Evolutionary conservation across 2,797 vertebrate genomes (phyloP), one percentile per base, ranked within the genome.

Genomic region (Pseudochaenichthys georgianus): DNA sequence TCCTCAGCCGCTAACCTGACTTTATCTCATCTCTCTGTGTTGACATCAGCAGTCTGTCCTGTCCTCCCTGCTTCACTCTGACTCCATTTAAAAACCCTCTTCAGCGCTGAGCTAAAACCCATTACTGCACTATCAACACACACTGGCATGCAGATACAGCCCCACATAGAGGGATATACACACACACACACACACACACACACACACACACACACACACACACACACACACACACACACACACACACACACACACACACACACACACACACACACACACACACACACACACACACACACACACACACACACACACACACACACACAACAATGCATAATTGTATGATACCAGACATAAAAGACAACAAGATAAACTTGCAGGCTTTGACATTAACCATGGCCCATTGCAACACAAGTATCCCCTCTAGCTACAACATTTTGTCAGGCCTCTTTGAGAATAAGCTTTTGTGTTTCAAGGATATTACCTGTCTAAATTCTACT

Each of bases 31-130:
- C 89, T 86, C 75, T 70, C 70, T 66, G 80, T 81, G 84, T 91
- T 91, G 92, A 92, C 89, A 90, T 92, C 89, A 89, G 87, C 86
- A 89, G 83, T 87, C 80, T 84, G 84, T 86, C 74, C 84, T 81
- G 74, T 89, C 80, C 82, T 89, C 79, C 55, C 67, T 48, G 62
- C 78, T 69, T 81, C 73, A 77, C 65, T 81, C 77, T 54, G 83
- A 75, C 80, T 84, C 79, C 77, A 78, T 83, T 76, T 78, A 80
- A 84, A 85, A 89, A 78, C n/a, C 65, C 64, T 88, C 75, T 84
- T 79, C 83, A 82, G 84, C 51, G 43, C 51, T 73, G 65, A 21
- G 10, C 82, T 75, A 70, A 83, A 84, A 81, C 72, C 82, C 68
- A 89, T 87, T 85, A 85, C 79, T 70, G 78, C 41, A 34, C 76